Percentiles rank a stretch among this genome's conserved stretches.
These are phyloP conservation scores for Neoniphon sammara DNA, from an alignment of 2,797 vertebrate genomes.

Conservation along the genomic window DNA sequence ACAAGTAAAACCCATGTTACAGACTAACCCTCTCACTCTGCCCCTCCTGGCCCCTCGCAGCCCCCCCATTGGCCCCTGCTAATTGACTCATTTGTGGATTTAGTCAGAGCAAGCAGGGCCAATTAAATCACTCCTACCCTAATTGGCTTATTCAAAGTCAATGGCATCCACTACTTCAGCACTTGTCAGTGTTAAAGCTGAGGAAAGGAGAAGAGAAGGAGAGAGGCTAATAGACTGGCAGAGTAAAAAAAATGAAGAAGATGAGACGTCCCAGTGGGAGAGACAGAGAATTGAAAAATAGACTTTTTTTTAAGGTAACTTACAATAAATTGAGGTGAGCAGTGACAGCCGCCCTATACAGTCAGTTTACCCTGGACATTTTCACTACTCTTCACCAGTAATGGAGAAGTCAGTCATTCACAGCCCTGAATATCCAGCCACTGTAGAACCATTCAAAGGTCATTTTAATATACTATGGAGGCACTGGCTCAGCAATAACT, in stretches of 20 bases:
- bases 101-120: not conserved
- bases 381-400: no score
- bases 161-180: not conserved
- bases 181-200: not conserved
- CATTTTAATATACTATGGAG: no score
- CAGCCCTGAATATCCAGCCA: no score
- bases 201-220: not conserved
- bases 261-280: no score
- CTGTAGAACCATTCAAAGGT: no score
- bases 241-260: not conserved
- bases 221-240: not conserved
- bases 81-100: constrained; percentile 12
- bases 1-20: not conserved
- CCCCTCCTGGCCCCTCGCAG: not conserved
- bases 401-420: no score
- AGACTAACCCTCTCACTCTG: not conserved
- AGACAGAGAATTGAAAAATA: no score
- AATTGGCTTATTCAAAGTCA: constrained; percentile 1
- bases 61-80: not conserved
- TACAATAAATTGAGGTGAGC: no score
- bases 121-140: constrained; percentile 5
- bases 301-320: no score
- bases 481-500: no score
- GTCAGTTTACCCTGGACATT: no score
- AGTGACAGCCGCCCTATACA: no score